Evolutionary conservation across 2,113 vertebrate genomes (phyloP).

Genomic region (Shinisaurus crocodilurus): DNA sequence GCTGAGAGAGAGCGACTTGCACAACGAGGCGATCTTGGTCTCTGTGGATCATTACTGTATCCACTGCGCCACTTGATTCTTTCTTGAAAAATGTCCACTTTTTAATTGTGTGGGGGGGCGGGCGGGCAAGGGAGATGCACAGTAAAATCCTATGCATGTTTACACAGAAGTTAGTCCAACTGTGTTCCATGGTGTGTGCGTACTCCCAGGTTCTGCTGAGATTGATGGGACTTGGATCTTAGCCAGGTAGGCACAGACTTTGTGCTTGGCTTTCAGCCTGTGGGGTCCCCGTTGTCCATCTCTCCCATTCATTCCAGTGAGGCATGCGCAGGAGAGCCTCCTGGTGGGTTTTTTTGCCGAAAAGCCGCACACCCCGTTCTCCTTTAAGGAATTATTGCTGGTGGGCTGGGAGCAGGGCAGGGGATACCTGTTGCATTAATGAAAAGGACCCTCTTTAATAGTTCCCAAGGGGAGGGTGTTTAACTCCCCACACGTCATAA

Average conservation of each 20-base stretch:
- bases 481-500: background rate
- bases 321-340: background rate
- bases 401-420: background rate
- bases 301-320: too few species aligned
- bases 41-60: background rate
- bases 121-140: background rate
- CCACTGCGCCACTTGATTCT: background rate
- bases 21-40: background rate
- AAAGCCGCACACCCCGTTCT: fast-evolving
- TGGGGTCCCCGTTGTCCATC: background rate
- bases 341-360: background rate
- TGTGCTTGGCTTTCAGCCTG: too few species aligned
- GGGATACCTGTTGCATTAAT: background rate
- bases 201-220: background rate
- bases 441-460: background rate
- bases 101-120: background rate
- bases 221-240: background rate
- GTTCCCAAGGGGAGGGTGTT: background rate
- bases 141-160: background rate
- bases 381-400: too few species aligned
- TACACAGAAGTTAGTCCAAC: background rate
- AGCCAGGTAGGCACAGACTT: too few species aligned
- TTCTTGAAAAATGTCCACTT: background rate
- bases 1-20: background rate
- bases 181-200: too few species aligned